phyloP scores from a whole-genome alignment of 2,888 invertebrate genomes.

The Anoplius nigerrimus region DNA sequence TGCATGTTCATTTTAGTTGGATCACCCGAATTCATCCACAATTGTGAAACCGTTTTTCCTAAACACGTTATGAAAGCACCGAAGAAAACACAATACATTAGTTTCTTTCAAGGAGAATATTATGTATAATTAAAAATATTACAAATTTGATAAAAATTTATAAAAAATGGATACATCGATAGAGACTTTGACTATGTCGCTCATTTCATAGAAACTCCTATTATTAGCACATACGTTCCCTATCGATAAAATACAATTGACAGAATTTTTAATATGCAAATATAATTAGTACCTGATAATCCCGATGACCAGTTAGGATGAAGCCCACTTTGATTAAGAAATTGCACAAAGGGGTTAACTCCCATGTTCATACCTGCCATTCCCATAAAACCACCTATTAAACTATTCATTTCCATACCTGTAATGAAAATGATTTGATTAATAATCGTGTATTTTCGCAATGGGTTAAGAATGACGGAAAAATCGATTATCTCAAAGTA shows the following conservation, averaged over 20 bases:
- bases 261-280: too few species aligned
- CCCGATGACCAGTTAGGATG: constrained; percentile 71
- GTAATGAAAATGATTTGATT: constrained; percentile 6
- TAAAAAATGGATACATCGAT: too few species aligned
- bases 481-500: background rate
- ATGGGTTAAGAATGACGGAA: too few species aligned
- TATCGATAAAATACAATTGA: too few species aligned
- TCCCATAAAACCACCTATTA: constrained; percentile 72
- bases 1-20: constrained; percentile 74
- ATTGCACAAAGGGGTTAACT: constrained; percentile 74
- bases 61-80: constrained; percentile 25
- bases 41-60: constrained; percentile 79
- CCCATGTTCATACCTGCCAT: constrained; percentile 73
- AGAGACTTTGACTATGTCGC: too few species aligned
- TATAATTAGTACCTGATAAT: constrained; percentile 70
- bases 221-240: too few species aligned
- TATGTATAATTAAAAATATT: too few species aligned
- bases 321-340: constrained; percentile 71
- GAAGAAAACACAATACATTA: background rate
- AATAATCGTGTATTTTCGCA: too few species aligned
- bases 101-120: too few species aligned
- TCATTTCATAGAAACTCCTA: too few species aligned
- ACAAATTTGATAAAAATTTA: background rate
- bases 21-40: constrained; percentile 78
- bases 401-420: constrained; percentile 73